Percentiles rank a stretch among this genome's conserved stretches.
These are phyloP conservation scores for Erebia palarica DNA, from an alignment of 2,888 invertebrate genomes.

Conservation along the genomic window DNA sequence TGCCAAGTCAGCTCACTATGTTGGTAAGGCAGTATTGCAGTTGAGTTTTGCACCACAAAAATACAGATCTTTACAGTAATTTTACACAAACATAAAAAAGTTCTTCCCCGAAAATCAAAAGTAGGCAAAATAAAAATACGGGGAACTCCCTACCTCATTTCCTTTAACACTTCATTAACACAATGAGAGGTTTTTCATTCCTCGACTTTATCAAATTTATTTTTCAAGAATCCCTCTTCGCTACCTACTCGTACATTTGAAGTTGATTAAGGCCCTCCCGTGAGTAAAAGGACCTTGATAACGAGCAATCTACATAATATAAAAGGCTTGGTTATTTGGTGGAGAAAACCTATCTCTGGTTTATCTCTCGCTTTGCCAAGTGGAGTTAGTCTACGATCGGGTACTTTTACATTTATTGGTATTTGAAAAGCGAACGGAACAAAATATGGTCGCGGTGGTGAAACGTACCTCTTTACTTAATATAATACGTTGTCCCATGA, in stretches of 20 bases:
- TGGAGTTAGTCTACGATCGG: not conserved
- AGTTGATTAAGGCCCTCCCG: slow-evolving; percentile 27
- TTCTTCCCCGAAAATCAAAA: not conserved
- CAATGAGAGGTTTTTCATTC: slow-evolving; percentile 22
- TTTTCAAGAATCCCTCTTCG: slow-evolving; percentile 20
- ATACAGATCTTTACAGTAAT: no score
- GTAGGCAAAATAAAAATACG: not conserved
- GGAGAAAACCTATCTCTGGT: slow-evolving; percentile 2
- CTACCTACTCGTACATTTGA: slow-evolving; percentile 23
- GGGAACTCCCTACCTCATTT: slow-evolving; percentile 2
- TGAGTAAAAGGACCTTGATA: slow-evolving; percentile 13
- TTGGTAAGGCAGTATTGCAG: no score
- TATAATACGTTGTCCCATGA: no score
- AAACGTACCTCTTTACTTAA: no score
- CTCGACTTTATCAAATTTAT: slow-evolving; percentile 27
- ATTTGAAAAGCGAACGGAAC: no score
- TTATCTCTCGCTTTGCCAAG: not conserved
- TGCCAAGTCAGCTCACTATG: no score
- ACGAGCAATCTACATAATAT: slow-evolving; percentile 21
- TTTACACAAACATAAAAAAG: not conserved
- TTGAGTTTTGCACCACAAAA: no score
- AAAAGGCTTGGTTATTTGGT: slow-evolving; percentile 12
- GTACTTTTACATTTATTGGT: not conserved
- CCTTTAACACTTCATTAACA: slow-evolving; percentile 22
- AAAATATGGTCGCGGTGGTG: no score